Evolutionary conservation across 1,140 invertebrate genomes (phyloP).

Genomic region (Trialeurodes vaporariorum): DNA sequence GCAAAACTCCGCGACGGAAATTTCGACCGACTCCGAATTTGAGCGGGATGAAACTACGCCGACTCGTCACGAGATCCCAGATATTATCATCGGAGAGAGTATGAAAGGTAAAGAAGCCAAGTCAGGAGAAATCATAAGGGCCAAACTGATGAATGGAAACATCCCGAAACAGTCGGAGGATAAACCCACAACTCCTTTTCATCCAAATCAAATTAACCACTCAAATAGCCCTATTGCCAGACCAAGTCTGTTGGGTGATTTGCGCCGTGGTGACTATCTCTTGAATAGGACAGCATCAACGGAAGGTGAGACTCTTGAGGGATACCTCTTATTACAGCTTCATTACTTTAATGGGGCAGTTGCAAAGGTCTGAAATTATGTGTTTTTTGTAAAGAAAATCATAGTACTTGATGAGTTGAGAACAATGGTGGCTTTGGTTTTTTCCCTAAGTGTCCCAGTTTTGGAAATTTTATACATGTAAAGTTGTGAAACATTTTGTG

Average conservation of each 20-base stretch:
- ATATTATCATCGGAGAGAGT: constrained; percentile 53
- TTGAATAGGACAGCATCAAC: constrained; percentile 70
- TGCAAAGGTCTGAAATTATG: no score
- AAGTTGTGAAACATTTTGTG: no score
- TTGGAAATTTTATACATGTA: no score
- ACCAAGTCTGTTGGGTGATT: constrained; percentile 37
- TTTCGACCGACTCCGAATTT: constrained; percentile 83
- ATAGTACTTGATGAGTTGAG: no score
- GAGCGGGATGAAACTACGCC: constrained; percentile 65
- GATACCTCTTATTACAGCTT: no score
- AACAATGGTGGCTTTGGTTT: no score
- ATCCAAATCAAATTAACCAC: constrained; percentile 13
- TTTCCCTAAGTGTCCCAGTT: no score
- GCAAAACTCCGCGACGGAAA: constrained; percentile 75
- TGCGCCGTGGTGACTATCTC: constrained; percentile 53
- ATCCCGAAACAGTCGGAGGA: not conserved
- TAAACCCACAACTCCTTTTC: not conserved
- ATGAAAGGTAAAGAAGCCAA: constrained; percentile 42
- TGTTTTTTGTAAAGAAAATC: no score
- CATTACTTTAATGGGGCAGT: no score
- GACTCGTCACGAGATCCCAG: constrained; percentile 47
- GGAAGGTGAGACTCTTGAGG: no score
- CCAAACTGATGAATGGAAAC: constrained; percentile 1
- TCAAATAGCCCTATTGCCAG: constrained; percentile 23
- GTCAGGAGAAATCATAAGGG: constrained; percentile 16